Conservation (phyloP, 2,113 vertebrate genomes). For the Hyaena hyaena region DNA sequence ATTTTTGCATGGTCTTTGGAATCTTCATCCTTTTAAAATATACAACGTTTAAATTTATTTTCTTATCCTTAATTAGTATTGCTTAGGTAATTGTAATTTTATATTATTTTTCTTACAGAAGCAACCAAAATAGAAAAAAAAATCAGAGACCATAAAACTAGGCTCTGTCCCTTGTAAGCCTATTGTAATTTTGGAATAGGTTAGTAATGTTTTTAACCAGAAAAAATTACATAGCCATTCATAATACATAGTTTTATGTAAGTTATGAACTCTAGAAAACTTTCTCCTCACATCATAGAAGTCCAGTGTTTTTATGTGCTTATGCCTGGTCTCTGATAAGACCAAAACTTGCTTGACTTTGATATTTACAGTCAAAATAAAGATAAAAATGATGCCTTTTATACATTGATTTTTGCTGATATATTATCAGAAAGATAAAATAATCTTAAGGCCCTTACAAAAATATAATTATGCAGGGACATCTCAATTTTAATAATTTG, state of each 20-base stretch:
- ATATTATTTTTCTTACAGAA: neutral
- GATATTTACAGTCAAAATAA: neutral
- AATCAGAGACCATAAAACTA: neutral
- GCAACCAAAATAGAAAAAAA: neutral
- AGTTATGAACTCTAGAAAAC: neutral
- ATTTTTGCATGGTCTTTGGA: neutral
- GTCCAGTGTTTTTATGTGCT: neutral
- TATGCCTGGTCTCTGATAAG: neutral
- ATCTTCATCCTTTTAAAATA: neutral
- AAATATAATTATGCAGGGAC: slow-evolving; percentile 28
- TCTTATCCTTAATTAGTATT: neutral
- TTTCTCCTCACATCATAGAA: neutral
- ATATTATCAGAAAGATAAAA: neutral
- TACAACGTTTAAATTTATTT: neutral
- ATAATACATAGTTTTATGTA: neutral
- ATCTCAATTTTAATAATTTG: slow-evolving; percentile 35
- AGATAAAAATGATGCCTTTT: neutral
- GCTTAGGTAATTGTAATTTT: neutral
- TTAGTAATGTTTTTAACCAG: neutral
- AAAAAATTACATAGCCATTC: neutral
- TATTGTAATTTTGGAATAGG: neutral
- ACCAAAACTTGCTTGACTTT: neutral
- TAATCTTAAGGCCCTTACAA: neutral
- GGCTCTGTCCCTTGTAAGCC: neutral
- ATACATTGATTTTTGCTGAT: neutral